Base-by-base conservation (phyloP, 2,113 vertebrate species). In the Dromaius novaehollandiae region DNA sequence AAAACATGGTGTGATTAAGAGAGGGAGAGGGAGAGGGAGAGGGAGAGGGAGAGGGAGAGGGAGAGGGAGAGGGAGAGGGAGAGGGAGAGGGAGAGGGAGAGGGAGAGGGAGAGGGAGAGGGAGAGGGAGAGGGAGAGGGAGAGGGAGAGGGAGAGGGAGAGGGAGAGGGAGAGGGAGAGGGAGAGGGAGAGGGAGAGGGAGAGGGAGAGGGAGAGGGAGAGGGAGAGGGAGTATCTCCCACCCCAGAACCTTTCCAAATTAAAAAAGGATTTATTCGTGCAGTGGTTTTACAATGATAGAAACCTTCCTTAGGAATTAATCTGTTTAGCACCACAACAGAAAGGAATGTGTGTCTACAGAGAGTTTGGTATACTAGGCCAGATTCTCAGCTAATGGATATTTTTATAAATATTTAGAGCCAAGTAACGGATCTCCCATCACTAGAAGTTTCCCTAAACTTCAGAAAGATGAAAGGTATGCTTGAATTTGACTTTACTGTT, bases 401-500 rank as follows among this genome's bases (percentile, higher is more conserved):
- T 94, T 91, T 79, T 91, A 70, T 96, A 96, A 95, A 95, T 95
- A 92, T 96, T 95, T 95, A 95, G 48, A 93, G 61, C 32, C 25
- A 79, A 71, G 65, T 61, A 55, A 38, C 73, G 46, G 77, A 82
- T 73, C 22, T 90, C 30, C 26, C 6, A 8, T 90, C 36, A 42
- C 25, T 28, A 63, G 61, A 70, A 82, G 53, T 91, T 84, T 94
- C 48, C 66, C 81, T 82, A 63, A 79, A 61, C 38, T 84, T 92
- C 89, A 82, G 68, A 89, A 87, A 93, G 48, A 61, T 82, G 26
- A 75, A 92, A 96, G 30, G 32, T 86, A 69, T 82, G 65, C 28
- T 65, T 83, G 56, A 87, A 84, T 90, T 94, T 82, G 17, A 95
- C 53, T 92, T 92, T 76, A 61, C 63, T 86, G 65, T 51, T 90